Evolutionary conservation across 2,888 invertebrate species (phyloP).

Genomic region (Drosophila borealis): DNA sequence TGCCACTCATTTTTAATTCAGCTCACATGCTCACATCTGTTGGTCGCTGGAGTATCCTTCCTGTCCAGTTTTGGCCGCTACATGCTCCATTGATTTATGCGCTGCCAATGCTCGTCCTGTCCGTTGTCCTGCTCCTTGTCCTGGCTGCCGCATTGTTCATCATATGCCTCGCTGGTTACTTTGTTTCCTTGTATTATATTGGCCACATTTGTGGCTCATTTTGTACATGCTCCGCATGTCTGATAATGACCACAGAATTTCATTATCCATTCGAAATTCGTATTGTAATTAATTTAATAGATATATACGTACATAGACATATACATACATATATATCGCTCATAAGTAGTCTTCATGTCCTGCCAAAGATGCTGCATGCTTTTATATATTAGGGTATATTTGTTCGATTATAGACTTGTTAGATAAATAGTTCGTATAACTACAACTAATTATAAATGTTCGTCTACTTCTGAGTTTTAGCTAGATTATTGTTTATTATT

Average conservation of each 20-base stretch:
- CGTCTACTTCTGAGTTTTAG: too few relatives aligned
- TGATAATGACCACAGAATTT: constrained; percentile 76
- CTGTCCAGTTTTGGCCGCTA: constrained; percentile 55
- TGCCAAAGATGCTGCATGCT: not conserved
- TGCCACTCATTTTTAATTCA: constrained; percentile 76
- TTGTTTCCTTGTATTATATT: constrained; percentile 68
- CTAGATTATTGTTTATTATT: too few relatives aligned
- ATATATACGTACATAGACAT: constrained; percentile 29
- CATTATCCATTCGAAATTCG: constrained; percentile 79
- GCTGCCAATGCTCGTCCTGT: constrained; percentile 45
- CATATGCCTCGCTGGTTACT: constrained; percentile 68
- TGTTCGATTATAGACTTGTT: not conserved
- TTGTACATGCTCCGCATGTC: constrained; percentile 74
- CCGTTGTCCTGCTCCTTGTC: constrained; percentile 7
- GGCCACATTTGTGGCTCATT: constrained; percentile 78
- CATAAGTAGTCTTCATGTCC: constrained; percentile 17
- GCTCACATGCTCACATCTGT: constrained; percentile 76
- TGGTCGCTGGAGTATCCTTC: constrained; percentile 58
- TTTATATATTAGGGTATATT: constrained; percentile 1
- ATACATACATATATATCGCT: constrained; percentile 14
- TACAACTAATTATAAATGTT: too few relatives aligned
- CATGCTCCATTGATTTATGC: constrained; percentile 75
- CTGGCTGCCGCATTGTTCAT: constrained; percentile 61
- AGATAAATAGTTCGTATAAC: not conserved
- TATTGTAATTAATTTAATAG: constrained; percentile 77